Conservation (phyloP, 2,797 vertebrate species). For the Diglossa cyanea region DNA sequence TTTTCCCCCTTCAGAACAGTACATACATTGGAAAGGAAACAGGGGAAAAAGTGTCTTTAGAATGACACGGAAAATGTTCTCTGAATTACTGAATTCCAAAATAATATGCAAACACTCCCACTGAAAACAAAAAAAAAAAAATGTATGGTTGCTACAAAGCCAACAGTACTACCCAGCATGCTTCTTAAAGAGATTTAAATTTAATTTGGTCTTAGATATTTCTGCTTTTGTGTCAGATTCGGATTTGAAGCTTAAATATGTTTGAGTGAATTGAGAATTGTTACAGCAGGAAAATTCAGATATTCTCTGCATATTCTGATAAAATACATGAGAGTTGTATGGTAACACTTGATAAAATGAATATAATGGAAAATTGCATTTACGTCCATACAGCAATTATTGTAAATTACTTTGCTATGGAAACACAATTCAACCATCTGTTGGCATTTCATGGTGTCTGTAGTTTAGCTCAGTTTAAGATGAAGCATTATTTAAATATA, state of each 20-base stretch:
- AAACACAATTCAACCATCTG: slow-evolving; percentile 83
- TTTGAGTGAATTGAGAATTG: slow-evolving; percentile 55
- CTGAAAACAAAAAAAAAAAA: neutral
- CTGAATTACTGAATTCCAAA: slow-evolving; percentile 20
- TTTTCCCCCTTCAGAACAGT: neutral
- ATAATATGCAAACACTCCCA: slow-evolving; percentile 11
- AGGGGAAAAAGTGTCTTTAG: neutral
- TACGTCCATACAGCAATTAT: slow-evolving; percentile 79
- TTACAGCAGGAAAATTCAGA: slow-evolving; percentile 54
- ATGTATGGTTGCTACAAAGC: neutral
- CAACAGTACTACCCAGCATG: neutral
- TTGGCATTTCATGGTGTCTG: slow-evolving; percentile 75
- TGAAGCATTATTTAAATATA: slow-evolving; percentile 70
- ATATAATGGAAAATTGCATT: slow-evolving; percentile 80
- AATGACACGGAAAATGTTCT: neutral
- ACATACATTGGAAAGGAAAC: neutral
- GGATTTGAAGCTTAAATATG: slow-evolving; percentile 46
- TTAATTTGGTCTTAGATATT: neutral
- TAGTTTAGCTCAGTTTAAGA: slow-evolving; percentile 72
- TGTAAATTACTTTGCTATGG: slow-evolving; percentile 84
- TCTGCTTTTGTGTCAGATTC: slow-evolving; percentile 47
- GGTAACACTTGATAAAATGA: slow-evolving; percentile 78
- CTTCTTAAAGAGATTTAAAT: slow-evolving; percentile 17
- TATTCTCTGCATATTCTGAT: slow-evolving; percentile 68
- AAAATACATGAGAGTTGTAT: slow-evolving; percentile 70